A percentile compares a stretch with the other conserved stretches of the same genome.
These are phyloP conservation scores for Ptychochromis oligacanthus DNA, from an alignment of 2,113 vertebrate genomes.

Conservation along the genomic window DNA sequence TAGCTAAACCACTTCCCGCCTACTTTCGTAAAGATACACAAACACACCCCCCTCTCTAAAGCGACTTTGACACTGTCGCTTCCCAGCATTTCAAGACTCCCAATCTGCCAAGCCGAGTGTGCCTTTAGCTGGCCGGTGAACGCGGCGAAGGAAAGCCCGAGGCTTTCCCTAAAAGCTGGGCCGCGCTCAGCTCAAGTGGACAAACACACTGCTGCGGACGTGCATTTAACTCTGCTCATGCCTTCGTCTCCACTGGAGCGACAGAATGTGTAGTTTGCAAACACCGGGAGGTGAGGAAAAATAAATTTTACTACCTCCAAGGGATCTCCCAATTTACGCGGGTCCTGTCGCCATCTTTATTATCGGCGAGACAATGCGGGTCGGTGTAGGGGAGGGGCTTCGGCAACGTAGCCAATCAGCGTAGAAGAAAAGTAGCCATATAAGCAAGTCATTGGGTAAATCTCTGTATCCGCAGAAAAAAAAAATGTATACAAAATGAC, in stretches of 20 bases:
- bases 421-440: constrained; percentile 8
- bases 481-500: not conserved
- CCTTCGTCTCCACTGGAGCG: not conserved
- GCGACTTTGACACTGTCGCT: constrained; percentile 52
- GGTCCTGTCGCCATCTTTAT: constrained; percentile 82
- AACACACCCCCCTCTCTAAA: constrained; percentile 81
- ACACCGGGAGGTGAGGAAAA: not conserved
- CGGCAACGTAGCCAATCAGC: constrained; percentile 52
- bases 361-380: constrained; percentile 71
- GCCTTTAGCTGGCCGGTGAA: not conserved
- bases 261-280: not conserved
- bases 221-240: not conserved
- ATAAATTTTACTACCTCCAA: constrained; percentile 70
- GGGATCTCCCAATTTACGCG: constrained; percentile 73
- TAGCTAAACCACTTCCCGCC: constrained; percentile 77
- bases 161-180: constrained; percentile 58
- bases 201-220: not conserved
- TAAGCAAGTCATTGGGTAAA: not conserved
- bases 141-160: constrained; percentile 45
- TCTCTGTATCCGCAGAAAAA: not conserved
- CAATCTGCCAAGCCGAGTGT: not conserved
- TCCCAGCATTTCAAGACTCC: constrained; percentile 6
- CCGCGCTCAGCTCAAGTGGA: constrained; percentile 23
- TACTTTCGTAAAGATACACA: constrained; percentile 78
- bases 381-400: constrained; percentile 63